Base-by-base conservation (phyloP, 2,113 vertebrate species). In the Eleginops maclovinus region DNA sequence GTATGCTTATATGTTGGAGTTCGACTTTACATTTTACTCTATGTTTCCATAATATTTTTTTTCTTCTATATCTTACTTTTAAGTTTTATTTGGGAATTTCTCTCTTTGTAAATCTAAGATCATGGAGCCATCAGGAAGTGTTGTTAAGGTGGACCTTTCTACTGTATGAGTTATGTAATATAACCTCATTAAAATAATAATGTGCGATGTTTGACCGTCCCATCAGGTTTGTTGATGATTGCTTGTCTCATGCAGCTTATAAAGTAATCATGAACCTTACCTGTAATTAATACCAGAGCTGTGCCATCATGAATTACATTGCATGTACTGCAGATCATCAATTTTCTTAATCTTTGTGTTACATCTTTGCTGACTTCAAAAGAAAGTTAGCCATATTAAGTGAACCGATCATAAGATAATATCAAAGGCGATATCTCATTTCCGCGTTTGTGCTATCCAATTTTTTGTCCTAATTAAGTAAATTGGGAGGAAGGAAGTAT, bases 151-250 rank as follows among this genome's bases (percentile, higher is more conserved):
- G 41, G 14, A 58, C 8, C 11, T 74, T 77, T 78, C n/a, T 47
- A 62, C 61, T 58, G 51, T 68, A 22, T 31, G 47, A 60, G 21
- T 44, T 72, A 47, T 79, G 78, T 77, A 46, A 59, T 59, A 51
- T 62, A 74, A 40, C 26, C n/a, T 80, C 11, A 88, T 79, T 87
- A 88, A 88, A 80, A n/a, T 62, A 26, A 71, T 36, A 22, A 85
- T 81, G 62, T 54, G 24, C 70, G 31, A 82, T 46, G 16, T 22
- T 26, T 64, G 16, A 54, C 9, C 67, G 5, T 56, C 71, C 4
- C 14, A 13, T 47, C n/a, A 21, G n/a, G 1, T 65, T 44, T 56
- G 1, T 69, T 70, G 21, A 47, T 50, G 13, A 51, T 51, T 24
- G 8, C 10, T 43, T 41, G 43, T 56, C 12, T 22, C 16, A 68